phyloP scores from a whole-genome alignment of 2,797 vertebrate genomes.

The Anguilla megastoma region DNA sequence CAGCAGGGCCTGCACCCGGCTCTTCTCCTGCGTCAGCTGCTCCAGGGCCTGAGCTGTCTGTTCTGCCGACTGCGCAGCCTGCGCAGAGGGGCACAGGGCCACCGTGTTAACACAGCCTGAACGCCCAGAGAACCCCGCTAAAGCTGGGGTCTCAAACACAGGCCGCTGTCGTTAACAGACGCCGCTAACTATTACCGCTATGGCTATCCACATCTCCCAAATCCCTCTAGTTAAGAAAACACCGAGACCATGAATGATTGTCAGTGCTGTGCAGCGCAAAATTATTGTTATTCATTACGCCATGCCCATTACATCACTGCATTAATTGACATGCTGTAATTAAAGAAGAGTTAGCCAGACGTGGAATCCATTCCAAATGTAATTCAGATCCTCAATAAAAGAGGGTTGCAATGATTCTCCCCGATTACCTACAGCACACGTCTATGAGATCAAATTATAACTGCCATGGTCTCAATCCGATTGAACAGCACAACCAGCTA shows the following conservation, averaged over 20 bases:
- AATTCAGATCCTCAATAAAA: not conserved
- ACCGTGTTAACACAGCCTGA: slow-evolving; percentile 19
- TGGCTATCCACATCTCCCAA: not conserved
- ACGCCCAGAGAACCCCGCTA: not conserved
- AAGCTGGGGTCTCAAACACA: not conserved
- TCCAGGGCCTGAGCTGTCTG: slow-evolving; percentile 79
- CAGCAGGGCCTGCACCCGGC: slow-evolving; percentile 68
- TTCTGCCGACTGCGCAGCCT: slow-evolving; percentile 79
- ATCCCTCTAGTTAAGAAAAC: not conserved
- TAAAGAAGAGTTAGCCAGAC: not conserved
- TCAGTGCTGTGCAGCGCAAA: not conserved
- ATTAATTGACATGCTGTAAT: not conserved
- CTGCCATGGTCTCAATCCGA: not conserved
- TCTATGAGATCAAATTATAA: not conserved
- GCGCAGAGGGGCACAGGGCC: slow-evolving; percentile 35
- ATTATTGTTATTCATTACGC: not conserved
- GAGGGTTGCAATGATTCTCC: not conserved
- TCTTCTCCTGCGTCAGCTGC: slow-evolving; percentile 81
- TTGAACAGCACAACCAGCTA: not conserved
- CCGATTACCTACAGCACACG: not conserved
- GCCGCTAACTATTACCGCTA: not conserved
- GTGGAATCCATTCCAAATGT: not conserved
- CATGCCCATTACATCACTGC: not conserved
- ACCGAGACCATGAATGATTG: not conserved
- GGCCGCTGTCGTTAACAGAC: not conserved